Conservation (phyloP, 2,888 invertebrate species). For the Acanthacorydalis orientalis region DNA sequence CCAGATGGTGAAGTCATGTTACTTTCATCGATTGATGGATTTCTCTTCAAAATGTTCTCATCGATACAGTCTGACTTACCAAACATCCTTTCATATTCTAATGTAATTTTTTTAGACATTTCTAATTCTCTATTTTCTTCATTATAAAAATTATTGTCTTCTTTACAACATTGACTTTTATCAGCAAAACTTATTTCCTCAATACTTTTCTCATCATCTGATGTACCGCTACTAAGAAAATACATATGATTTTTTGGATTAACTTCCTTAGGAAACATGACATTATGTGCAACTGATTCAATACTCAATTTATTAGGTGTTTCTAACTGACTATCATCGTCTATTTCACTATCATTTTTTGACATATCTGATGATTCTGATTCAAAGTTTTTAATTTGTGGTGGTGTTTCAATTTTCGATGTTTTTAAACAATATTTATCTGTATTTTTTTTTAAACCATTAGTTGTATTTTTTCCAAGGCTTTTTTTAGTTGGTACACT, state of each 20-base stretch:
- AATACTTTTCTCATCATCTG: not conserved
- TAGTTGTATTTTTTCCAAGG: not conserved
- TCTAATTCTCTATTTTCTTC: not conserved
- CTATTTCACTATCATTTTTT: not conserved
- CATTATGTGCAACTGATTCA: too few species aligned
- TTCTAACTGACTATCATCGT: not conserved
- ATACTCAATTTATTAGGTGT: not conserved
- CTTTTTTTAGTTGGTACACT: not conserved
- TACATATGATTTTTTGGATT: not conserved
- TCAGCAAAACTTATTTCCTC: not conserved
- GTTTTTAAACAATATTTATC: not conserved
- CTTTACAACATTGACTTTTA: not conserved
- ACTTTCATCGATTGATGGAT: too few species aligned
- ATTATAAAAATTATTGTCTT: not conserved
- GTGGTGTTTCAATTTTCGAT: not conserved
- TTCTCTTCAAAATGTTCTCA: not conserved
- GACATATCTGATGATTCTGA: not conserved
- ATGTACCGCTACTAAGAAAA: not conserved
- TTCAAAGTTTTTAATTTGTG: too few species aligned
- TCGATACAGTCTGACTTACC: constrained; percentile 2
- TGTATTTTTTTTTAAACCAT: not conserved
- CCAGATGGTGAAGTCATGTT: too few species aligned
- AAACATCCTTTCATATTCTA: constrained; percentile 9
- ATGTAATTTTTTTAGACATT: constrained; percentile 8
- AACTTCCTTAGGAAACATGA: too few species aligned